Base-by-base conservation (phyloP, 2,113 vertebrate genomes). In the Pseudopipra pipra region DNA sequence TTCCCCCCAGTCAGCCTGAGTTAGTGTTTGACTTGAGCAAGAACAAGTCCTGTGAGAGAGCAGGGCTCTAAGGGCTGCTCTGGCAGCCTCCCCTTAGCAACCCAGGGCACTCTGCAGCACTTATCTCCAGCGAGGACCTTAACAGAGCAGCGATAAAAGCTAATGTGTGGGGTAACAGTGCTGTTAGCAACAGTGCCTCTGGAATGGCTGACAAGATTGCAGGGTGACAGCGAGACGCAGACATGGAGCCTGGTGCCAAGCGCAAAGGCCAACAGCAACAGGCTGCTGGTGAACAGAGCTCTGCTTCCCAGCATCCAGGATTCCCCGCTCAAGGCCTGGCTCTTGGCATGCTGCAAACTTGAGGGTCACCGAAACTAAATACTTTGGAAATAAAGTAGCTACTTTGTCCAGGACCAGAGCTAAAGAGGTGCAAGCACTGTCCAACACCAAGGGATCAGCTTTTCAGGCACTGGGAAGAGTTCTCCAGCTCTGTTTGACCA, bases 111-210 rank as follows among this genome's bases (percentile, higher is more conserved):
- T 80, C 22, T 33, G 66, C 81, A 81, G 89, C 91, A 70, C 77
- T 93, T 78, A 39, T 70, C 80, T 79, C 85, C 80, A 55, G 35
- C 18, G 21, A 71, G 49, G 39, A 39, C 20, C 11, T 80, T 90
- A 75, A 62, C 14, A 37, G 59, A 68, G 63, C 44, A 43, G 76
- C 0, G 70, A 74, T 87, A 95, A 93, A 65, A 44, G 46, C 78
- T 59, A n/a, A 81, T 8, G 66, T 28, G 65, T 0, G 0, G 72
- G 14, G 2, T 13, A 58, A 67, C 30, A 47, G 21, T 5, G 1
- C 79, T 65, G 15, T 44, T 46, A 71, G 58, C 46, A n/a, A 39
- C 5, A 1, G 41, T 17, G 41, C 55, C 86, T 83, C 75, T 15
- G 12, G 56, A 61, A 35, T 1, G 2, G 37, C 68, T 7, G 1